Evolutionary conservation across 2,797 vertebrate species (phyloP).

Genomic region (Mycteria americana): DNA sequence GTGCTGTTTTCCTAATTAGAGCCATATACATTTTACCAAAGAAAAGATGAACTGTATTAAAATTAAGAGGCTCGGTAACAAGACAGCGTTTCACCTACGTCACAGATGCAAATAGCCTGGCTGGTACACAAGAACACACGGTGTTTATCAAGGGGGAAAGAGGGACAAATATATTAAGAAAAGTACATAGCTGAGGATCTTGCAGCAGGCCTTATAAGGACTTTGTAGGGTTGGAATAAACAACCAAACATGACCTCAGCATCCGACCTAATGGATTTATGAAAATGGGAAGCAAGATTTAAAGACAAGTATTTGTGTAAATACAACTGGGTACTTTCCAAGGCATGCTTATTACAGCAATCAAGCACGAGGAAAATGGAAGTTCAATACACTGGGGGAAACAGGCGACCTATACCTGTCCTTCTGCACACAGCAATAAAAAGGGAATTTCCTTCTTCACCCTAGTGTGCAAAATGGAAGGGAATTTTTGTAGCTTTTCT

Average conservation of each 20-base stretch:
- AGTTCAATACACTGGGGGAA: neutral
- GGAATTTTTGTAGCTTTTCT: neutral
- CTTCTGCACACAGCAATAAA: neutral
- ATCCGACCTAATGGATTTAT: conserved; percentile 15
- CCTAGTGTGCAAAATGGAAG: neutral
- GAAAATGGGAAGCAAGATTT: conserved; percentile 7
- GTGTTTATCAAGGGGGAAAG: neutral
- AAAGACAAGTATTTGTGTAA: neutral
- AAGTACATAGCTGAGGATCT: neutral
- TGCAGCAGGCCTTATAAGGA: conserved; percentile 4
- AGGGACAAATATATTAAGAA: neutral
- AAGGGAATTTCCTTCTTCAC: neutral
- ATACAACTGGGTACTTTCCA: neutral
- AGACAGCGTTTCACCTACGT: neutral
- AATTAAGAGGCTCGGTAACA: neutral
- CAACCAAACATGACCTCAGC: conserved; percentile 26
- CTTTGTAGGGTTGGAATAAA: neutral
- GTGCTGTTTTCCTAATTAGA: neutral
- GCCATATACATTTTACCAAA: neutral
- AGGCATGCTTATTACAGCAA: neutral
- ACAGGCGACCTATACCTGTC: neutral
- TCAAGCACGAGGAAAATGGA: neutral
- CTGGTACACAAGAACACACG: neutral
- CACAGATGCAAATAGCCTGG: neutral
- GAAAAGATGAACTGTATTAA: neutral